Conservation (phyloP, 2,888 invertebrate species). For the Leptopilina myrica region DNA sequence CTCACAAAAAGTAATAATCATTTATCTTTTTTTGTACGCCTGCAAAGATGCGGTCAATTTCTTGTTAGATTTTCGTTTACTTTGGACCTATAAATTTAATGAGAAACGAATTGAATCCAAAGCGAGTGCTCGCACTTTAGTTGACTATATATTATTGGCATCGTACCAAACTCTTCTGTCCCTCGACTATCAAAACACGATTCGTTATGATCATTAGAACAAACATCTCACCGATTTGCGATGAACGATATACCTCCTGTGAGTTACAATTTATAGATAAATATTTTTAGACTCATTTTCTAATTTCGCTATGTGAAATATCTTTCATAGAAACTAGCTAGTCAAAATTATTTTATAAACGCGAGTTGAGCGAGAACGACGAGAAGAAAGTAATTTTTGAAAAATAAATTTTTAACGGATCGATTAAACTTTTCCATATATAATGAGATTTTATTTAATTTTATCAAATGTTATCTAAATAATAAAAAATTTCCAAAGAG, state of each 20-base stretch:
- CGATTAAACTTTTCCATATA: too few relatives aligned
- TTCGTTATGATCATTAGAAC: slow-evolving; percentile 19
- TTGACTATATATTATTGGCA: slow-evolving; percentile 3
- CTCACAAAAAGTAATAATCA: not conserved
- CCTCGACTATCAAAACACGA: not conserved
- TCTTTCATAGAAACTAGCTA: not conserved
- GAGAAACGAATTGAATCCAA: slow-evolving; percentile 10
- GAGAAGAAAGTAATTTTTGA: too few relatives aligned
- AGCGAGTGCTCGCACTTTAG: slow-evolving; percentile 1
- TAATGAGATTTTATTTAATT: too few relatives aligned
- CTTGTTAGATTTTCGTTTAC: slow-evolving; percentile 30
- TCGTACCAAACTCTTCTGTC: slow-evolving; percentile 6
- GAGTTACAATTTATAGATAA: not conserved
- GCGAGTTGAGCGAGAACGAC: too few relatives aligned
- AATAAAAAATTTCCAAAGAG: too few relatives aligned
- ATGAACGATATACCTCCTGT: not conserved
- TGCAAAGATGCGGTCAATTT: slow-evolving; percentile 2
- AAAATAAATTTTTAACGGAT: too few relatives aligned
- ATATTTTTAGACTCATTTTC: not conserved
- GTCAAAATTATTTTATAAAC: too few relatives aligned
- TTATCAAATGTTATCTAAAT: too few relatives aligned
- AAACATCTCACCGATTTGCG: slow-evolving; percentile 26
- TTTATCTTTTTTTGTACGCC: not conserved
- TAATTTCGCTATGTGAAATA: not conserved
- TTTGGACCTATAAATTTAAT: slow-evolving; percentile 15